phyloP scores from a whole-genome alignment of 2,888 invertebrate genomes.

The Drosophila ustulata region DNA sequence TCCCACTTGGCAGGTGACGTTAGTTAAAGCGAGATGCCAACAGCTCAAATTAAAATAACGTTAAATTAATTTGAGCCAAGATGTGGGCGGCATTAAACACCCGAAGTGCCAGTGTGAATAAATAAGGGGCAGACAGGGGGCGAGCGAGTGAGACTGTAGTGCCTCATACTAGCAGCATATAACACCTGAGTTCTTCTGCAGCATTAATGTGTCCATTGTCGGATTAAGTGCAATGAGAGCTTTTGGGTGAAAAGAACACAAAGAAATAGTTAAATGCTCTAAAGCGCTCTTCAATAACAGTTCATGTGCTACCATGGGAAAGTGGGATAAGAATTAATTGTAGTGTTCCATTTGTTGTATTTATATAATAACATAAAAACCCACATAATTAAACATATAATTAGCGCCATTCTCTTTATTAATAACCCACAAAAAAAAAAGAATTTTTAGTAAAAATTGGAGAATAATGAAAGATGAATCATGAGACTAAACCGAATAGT shows the following conservation, averaged over 20 bases:
- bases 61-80: constrained; percentile 75
- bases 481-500: not conserved
- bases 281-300: constrained; percentile 2
- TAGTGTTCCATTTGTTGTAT: constrained; percentile 1
- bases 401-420: no score
- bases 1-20: constrained; percentile 48
- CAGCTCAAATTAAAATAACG: constrained; percentile 78
- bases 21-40: constrained; percentile 39
- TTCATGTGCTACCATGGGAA: no score
- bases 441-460: no score
- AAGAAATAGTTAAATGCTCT: constrained; percentile 32
- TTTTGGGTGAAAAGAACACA: constrained; percentile 36
- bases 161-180: constrained; percentile 14
- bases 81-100: constrained; percentile 58
- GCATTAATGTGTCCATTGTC: constrained; percentile 24
- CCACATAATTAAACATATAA: no score
- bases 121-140: not conserved
- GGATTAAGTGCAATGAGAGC: constrained; percentile 47
- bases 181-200: constrained; percentile 32
- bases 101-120: not conserved
- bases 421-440: no score
- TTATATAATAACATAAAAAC: no score
- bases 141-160: not conserved
- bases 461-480: not conserved
- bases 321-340: not conserved